phyloP scores from a whole-genome alignment of 2,888 invertebrate species.

The Chrysolina americana region DNA sequence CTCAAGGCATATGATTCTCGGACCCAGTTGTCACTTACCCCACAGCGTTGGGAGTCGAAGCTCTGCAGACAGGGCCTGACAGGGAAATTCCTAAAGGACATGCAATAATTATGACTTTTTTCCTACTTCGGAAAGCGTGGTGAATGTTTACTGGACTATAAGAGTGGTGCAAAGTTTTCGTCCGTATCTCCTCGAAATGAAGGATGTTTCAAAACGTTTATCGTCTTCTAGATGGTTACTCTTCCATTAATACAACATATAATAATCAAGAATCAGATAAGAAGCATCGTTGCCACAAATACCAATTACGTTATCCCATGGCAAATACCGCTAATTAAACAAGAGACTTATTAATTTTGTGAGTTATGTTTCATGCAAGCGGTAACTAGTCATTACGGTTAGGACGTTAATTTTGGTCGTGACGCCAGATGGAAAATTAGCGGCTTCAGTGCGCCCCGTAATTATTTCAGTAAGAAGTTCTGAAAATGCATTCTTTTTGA shows the following conservation, averaged over 20 bases:
- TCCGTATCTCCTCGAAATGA: slow-evolving; percentile 2
- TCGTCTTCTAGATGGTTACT: slow-evolving; percentile 9
- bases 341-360: slow-evolving; percentile 28
- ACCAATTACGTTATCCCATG: slow-evolving; percentile 24
- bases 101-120: too few relatives aligned
- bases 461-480: slow-evolving; percentile 8
- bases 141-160: not conserved
- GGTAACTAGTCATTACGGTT: slow-evolving; percentile 24
- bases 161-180: not conserved
- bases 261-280: slow-evolving; percentile 28
- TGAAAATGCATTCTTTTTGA: slow-evolving; percentile 14
- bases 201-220: slow-evolving; percentile 13
- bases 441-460: slow-evolving; percentile 10
- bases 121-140: not conserved
- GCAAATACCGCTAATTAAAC: slow-evolving; percentile 27
- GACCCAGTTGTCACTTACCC: too few relatives aligned
- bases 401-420: slow-evolving; percentile 17
- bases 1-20: too few relatives aligned
- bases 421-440: slow-evolving; percentile 23
- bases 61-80: too few relatives aligned
- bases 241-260: slow-evolving; percentile 11
- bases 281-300: slow-evolving; percentile 27
- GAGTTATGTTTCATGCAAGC: slow-evolving; percentile 26
- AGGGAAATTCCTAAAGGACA: too few relatives aligned
- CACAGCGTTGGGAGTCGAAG: too few relatives aligned